Evolutionary conservation across 1,140 invertebrate genomes (phyloP).

Genomic region (Conopomorpha cramerella): DNA sequence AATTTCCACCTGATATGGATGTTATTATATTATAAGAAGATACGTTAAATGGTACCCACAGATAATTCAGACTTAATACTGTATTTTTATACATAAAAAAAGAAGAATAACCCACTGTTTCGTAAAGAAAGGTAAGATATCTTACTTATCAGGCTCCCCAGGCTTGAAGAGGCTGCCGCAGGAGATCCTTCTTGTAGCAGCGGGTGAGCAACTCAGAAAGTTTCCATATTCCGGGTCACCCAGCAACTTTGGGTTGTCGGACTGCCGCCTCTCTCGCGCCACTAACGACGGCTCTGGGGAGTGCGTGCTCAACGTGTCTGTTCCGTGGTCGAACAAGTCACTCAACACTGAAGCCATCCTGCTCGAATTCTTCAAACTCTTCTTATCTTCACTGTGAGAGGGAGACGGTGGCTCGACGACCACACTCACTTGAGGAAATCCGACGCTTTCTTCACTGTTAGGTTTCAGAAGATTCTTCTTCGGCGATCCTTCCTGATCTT

Average conservation of each 20-base stretch:
- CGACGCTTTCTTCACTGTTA: too few species aligned
- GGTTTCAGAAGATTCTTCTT: too few species aligned
- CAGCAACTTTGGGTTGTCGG: constrained; percentile 64
- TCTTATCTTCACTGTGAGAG: constrained; percentile 56
- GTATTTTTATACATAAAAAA: too few species aligned
- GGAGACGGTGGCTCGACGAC: constrained; percentile 74
- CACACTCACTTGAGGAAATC: constrained; percentile 68
- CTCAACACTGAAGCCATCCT: constrained; percentile 49
- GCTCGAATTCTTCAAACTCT: constrained; percentile 34
- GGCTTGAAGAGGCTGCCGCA: constrained; percentile 77
- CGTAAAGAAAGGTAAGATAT: too few species aligned
- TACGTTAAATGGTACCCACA: too few species aligned
- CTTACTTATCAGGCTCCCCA: constrained; percentile 64
- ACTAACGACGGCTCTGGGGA: constrained; percentile 45
- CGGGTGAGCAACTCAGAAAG: constrained; percentile 69
- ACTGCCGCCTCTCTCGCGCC: constrained; percentile 49
- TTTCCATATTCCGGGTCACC: constrained; percentile 63
- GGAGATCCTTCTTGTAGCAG: constrained; percentile 76
- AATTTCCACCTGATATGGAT: too few species aligned
- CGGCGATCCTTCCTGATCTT: constrained; percentile 24
- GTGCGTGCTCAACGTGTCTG: constrained; percentile 40
- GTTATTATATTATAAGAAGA: too few species aligned
- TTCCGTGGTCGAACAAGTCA: constrained; percentile 45
- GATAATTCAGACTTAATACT: too few species aligned
- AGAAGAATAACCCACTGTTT: too few species aligned